phyloP scores from a whole-genome alignment of 2,888 invertebrate species.

The Abrostola triplasia region DNA sequence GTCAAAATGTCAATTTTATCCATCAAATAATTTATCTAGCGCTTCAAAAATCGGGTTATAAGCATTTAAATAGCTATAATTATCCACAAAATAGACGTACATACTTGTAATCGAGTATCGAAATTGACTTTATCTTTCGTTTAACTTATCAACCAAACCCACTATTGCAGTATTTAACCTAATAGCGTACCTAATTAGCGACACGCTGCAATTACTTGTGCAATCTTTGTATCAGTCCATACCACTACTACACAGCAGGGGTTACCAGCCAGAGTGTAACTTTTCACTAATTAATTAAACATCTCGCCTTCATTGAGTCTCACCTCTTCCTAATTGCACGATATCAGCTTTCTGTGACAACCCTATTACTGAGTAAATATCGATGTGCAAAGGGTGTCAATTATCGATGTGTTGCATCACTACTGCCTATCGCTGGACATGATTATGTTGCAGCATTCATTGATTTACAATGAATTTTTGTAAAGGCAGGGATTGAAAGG shows the following conservation, averaged over 20 bases:
- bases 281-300: slow-evolving; percentile 6
- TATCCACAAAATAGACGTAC: too few relatives aligned
- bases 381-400: background rate
- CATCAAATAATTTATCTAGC: too few relatives aligned
- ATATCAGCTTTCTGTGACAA: background rate
- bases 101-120: too few relatives aligned
- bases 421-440: too few relatives aligned
- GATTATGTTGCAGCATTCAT: too few relatives aligned
- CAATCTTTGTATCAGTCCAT: background rate
- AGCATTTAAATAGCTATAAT: too few relatives aligned
- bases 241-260: background rate
- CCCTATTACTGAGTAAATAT: background rate
- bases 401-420: background rate
- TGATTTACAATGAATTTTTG: too few relatives aligned
- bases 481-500: too few relatives aligned
- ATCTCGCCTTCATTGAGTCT: background rate
- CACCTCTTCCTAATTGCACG: background rate
- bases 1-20: too few relatives aligned
- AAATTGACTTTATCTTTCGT: too few relatives aligned
- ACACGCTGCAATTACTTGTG: background rate
- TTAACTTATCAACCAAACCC: too few relatives aligned
- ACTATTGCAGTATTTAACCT: background rate
- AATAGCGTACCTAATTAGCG: background rate
- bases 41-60: too few relatives aligned
- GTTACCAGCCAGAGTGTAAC: slow-evolving; percentile 2